These are phyloP conservation scores for Calameuta filiformis DNA, from an alignment of 2,888 invertebrate genomes.

Conservation along the genomic window DNA sequence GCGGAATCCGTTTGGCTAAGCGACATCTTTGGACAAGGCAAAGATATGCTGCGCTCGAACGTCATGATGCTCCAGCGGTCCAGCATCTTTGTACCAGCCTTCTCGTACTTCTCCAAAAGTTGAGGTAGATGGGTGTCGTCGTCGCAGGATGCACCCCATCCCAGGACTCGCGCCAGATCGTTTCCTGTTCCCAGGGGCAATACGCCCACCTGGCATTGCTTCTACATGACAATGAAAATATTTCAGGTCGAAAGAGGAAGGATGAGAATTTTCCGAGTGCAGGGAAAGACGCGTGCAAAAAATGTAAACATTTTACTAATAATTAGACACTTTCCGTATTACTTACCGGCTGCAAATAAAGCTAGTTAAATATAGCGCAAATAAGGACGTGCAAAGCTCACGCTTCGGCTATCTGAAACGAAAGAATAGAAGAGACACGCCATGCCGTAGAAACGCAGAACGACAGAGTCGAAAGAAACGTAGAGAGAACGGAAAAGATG, in stretches of 20 bases:
- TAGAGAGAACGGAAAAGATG: background rate
- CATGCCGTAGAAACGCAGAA: conserved; percentile 35
- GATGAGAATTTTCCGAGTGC: too few species aligned
- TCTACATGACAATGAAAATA: conserved; percentile 66
- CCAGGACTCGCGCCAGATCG: conserved; percentile 93
- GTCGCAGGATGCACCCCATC: conserved; percentile 97
- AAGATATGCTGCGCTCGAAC: conserved; percentile 80
- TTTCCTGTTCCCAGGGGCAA: conserved; percentile 96
- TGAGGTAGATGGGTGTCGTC: conserved; percentile 94
- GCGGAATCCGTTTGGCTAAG: conserved; percentile 68
- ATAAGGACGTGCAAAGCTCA: conserved; percentile 47
- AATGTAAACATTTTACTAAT: too few species aligned
- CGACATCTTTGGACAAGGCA: conserved; percentile 70
- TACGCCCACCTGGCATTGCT: conserved; percentile 94
- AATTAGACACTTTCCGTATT: background rate
- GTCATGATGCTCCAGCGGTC: conserved; percentile 98
- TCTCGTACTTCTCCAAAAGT: conserved; percentile 92
- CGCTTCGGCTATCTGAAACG: conserved; percentile 47
- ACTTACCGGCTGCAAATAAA: conserved; percentile 54
- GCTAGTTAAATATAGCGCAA: conserved; percentile 47
- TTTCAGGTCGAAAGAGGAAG: too few species aligned
- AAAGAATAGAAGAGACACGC: conserved; percentile 44
- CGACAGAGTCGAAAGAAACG: too few species aligned
- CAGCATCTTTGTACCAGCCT: conserved; percentile 97
- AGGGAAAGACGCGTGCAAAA: too few species aligned